Conservation (phyloP, 2,888 invertebrate genomes). For the Apantesis nais region DNA sequence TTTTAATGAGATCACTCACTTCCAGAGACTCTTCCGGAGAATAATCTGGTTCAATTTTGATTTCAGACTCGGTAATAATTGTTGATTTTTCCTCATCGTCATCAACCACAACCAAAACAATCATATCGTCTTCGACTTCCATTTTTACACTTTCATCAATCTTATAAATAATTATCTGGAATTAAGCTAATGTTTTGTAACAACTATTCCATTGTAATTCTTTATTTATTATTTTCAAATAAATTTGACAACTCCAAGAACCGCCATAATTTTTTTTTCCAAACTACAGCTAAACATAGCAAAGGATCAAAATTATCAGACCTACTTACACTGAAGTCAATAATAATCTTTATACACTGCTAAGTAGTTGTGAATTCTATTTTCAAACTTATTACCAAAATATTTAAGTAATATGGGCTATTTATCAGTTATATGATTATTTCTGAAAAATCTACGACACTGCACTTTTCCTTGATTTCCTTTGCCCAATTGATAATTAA, state of each 20-base stretch:
- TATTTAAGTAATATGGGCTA: not conserved
- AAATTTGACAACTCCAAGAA: constrained; percentile 38
- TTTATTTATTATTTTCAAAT: constrained; percentile 28
- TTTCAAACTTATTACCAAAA: not conserved
- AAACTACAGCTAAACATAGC: constrained; percentile 28
- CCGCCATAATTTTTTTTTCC: constrained; percentile 44
- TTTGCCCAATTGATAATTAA: not conserved
- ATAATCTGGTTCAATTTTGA: constrained; percentile 35
- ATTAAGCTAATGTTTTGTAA: constrained; percentile 2
- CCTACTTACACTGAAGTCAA: constrained; percentile 7
- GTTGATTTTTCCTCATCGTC: constrained; percentile 31
- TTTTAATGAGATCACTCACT: constrained; percentile 53
- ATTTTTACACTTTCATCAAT: constrained; percentile 26
- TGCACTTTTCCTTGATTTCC: not conserved
- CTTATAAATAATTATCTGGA: constrained; percentile 25
- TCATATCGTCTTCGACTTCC: constrained; percentile 51
- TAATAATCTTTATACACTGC: not conserved
- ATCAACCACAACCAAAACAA: constrained; percentile 50
- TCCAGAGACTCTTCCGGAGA: constrained; percentile 27
- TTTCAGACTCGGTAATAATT: constrained; percentile 24
- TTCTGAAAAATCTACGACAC: not conserved
- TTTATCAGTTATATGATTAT: not conserved
- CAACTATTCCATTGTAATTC: not conserved
- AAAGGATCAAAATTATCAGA: constrained; percentile 30
- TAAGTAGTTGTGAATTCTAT: not conserved